Conservation (phyloP, 1,140 invertebrate species). For the Eciton burchellii region DNA sequence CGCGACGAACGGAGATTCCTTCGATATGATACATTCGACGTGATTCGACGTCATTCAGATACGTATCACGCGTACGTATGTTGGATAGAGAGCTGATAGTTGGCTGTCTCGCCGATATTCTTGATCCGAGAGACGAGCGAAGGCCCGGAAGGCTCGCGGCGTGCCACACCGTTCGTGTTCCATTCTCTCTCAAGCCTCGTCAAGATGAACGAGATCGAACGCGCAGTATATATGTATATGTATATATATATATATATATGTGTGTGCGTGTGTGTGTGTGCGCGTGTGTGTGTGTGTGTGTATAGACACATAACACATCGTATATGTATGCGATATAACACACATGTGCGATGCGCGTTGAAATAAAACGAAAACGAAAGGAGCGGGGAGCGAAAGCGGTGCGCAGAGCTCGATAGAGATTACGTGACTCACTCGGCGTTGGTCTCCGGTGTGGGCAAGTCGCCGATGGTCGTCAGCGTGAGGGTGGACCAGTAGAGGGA, state of each 20-base stretch:
- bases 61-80: background rate
- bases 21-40: too few species aligned
- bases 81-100: background rate
- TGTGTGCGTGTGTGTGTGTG: too few species aligned
- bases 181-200: conserved; percentile 69
- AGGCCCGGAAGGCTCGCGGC: background rate
- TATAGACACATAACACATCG: too few species aligned
- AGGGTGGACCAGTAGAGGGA: conserved; percentile 98
- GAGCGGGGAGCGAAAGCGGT: conserved; percentile 23
- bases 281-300: too few species aligned
- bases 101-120: conserved; percentile 4
- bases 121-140: background rate
- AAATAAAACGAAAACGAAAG: conserved; percentile 18
- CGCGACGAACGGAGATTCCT: too few species aligned
- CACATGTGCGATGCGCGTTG: background rate
- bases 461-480: conserved; percentile 98
- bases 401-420: conserved; percentile 41
- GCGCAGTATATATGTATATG: too few species aligned
- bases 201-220: conserved; percentile 13
- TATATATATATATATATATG: too few species aligned
- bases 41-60: background rate
- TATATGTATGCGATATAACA: too few species aligned
- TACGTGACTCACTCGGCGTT: conserved; percentile 96
- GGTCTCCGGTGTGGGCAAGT: conserved; percentile 96
- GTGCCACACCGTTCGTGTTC: conserved; percentile 35